These are phyloP conservation scores for Calyptommatus sinebrachiatus DNA, from an alignment of 2,113 vertebrate species.

Conservation along the genomic window DNA sequence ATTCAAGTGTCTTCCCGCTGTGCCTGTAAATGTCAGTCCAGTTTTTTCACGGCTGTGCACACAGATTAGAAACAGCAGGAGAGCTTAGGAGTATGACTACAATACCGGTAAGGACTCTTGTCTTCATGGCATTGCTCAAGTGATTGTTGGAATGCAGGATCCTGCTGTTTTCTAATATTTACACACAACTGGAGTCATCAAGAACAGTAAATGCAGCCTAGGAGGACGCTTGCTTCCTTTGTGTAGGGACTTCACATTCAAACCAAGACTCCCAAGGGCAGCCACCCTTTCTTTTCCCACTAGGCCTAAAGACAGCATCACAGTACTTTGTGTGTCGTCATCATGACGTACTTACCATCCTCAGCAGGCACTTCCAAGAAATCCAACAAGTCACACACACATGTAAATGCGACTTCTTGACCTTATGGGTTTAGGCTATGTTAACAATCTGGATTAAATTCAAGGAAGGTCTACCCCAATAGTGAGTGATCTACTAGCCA, in stretches of 20 bases:
- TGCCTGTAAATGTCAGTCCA: conserved; percentile 98
- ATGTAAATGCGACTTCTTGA: too few species aligned
- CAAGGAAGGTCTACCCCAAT: too few species aligned
- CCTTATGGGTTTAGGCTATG: too few species aligned
- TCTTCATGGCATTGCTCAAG: conserved; percentile 87
- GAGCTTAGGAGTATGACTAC: conserved; percentile 85
- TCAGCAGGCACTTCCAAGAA: background rate
- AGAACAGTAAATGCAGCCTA: conserved; percentile 78
- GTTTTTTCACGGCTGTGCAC: conserved; percentile 94
- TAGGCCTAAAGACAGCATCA: background rate
- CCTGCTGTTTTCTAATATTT: conserved; percentile 99
- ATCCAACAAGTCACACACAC: too few species aligned
- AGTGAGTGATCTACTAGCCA: too few species aligned
- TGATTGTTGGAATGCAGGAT: conserved; percentile 89
- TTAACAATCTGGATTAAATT: too few species aligned
- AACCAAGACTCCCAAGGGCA: conserved; percentile 59
- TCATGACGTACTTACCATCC: too few species aligned
- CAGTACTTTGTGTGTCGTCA: conserved; percentile 2
- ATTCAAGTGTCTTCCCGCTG: conserved; percentile 91
- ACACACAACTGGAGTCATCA: conserved; percentile 94
- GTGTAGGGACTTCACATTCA: conserved; percentile 71
- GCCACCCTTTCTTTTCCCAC: conserved; percentile 4
- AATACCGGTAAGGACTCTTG: conserved; percentile 91
- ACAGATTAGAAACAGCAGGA: conserved; percentile 99
- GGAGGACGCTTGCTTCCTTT: conserved; percentile 72